phyloP scores from a whole-genome alignment of 2,113 vertebrate genomes.

The Solea senegalensis region DNA sequence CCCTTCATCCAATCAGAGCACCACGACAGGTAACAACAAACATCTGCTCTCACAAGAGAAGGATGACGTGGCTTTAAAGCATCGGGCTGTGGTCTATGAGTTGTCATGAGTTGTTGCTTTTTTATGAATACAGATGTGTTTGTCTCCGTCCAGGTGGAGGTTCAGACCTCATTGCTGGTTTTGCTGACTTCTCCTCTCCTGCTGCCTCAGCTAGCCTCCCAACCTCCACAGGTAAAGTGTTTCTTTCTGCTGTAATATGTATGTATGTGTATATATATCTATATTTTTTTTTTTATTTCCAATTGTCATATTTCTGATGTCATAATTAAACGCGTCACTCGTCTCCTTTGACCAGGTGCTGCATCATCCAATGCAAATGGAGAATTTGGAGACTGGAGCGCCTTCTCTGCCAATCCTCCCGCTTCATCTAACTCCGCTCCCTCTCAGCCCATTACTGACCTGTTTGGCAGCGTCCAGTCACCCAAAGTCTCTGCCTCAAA shows the following conservation, averaged over 20 bases:
- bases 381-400: slow-evolving; percentile 96
- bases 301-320: not conserved
- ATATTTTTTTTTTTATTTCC: no score
- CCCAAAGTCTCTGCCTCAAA: slow-evolving; percentile 61
- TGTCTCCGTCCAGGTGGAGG: slow-evolving; percentile 80
- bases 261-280: no score
- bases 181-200: slow-evolving; percentile 95
- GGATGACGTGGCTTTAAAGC: not conserved
- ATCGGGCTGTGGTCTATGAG: not conserved
- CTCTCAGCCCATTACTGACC: slow-evolving; percentile 68
- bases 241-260: not conserved
- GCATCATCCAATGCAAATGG: slow-evolving; percentile 87
- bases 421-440: slow-evolving; percentile 59
- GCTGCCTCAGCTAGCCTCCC: slow-evolving; percentile 88
- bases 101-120: not conserved
- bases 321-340: not conserved
- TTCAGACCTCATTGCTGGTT: slow-evolving; percentile 90
- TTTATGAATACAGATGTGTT: not conserved
- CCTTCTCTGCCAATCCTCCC: slow-evolving; percentile 86
- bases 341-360: slow-evolving; percentile 71
- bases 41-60: not conserved
- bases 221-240: slow-evolving; percentile 81
- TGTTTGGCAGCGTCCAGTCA: slow-evolving; percentile 78
- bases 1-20: slow-evolving; percentile 66
- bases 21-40: slow-evolving; percentile 77